Percentiles rank a stretch among this genome's conserved stretches.
Evolutionary conservation across 1,140 invertebrate species (phyloP).

Genomic region (Nephotettix cincticeps): DNA sequence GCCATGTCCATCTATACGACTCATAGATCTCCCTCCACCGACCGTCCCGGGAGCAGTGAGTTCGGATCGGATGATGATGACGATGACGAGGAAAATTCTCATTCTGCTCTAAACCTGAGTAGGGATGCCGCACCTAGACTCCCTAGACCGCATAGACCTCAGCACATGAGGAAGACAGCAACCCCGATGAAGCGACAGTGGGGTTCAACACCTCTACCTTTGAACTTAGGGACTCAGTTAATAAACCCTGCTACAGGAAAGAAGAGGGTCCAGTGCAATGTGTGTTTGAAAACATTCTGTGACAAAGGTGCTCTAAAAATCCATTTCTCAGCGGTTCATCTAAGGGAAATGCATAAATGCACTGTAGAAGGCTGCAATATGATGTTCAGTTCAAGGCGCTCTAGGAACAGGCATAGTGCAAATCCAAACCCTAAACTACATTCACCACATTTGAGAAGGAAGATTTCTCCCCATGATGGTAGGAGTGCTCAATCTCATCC

Average conservation of each 20-base stretch:
- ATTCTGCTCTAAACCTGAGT: slow-evolving; percentile 69
- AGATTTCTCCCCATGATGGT: slow-evolving; percentile 91
- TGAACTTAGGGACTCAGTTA: slow-evolving; percentile 84
- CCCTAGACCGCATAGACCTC: slow-evolving; percentile 40
- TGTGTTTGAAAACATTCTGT: slow-evolving; percentile 98
- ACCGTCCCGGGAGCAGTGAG: slow-evolving; percentile 52
- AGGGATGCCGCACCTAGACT: slow-evolving; percentile 43
- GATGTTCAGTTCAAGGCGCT: slow-evolving; percentile 97
- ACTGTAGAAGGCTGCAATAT: slow-evolving; percentile 98
- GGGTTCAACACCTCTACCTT: slow-evolving; percentile 71
- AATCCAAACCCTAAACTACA: slow-evolving; percentile 99
- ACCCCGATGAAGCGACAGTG: slow-evolving; percentile 89
- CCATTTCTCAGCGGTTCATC: slow-evolving; percentile 97
- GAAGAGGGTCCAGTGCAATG: slow-evolving; percentile 97
- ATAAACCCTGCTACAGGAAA: slow-evolving; percentile 91
- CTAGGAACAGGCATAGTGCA: slow-evolving; percentile 93
- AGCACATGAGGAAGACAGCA: slow-evolving; percentile 66
- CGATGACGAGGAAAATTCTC: slow-evolving; percentile 59
- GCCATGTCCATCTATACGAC: slow-evolving; percentile 44
- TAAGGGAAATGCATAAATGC: slow-evolving; percentile 99
- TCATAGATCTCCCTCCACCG: slow-evolving; percentile 44
- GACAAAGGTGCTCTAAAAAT: slow-evolving; percentile 99
- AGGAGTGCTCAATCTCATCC: slow-evolving; percentile 83
- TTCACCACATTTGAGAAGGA: slow-evolving; percentile 87
- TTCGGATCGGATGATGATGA: slow-evolving; percentile 66